A percentile compares a stretch with the other conserved stretches of the same genome.
phyloP scores from a whole-genome alignment of 2,888 invertebrate species.

The Euzophera pinguis region DNA sequence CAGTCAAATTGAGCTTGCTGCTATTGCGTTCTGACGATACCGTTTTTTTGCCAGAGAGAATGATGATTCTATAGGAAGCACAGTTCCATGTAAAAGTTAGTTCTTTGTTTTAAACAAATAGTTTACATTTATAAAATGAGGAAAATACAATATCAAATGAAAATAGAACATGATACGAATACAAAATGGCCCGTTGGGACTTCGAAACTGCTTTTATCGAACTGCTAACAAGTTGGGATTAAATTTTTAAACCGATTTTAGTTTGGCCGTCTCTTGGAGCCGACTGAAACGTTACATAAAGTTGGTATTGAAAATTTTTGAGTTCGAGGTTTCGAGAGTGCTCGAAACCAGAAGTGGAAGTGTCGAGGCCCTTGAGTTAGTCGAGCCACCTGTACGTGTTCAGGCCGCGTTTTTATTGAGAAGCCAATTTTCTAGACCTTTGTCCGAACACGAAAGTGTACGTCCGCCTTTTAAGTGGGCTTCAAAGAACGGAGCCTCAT shows the following conservation, averaged over 20 bases:
- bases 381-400: constrained; percentile 21
- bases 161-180: constrained; percentile 1
- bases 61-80: no score
- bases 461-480: constrained; percentile 14
- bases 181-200: constrained; percentile 9
- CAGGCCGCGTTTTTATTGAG: constrained; percentile 16
- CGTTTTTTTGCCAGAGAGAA: no score
- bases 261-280: constrained; percentile 1
- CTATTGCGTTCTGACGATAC: no score
- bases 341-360: constrained; percentile 3
- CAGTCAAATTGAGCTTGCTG: no score
- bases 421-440: constrained; percentile 19
- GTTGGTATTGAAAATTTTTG: constrained; percentile 6
- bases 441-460: constrained; percentile 16
- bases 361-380: constrained; percentile 16
- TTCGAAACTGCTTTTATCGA: constrained; percentile 20
- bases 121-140: neutral
- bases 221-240: constrained; percentile 18
- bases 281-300: constrained; percentile 11
- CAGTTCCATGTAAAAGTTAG: no score
- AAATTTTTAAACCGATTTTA: constrained; percentile 18
- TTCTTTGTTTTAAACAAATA: neutral
- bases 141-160: neutral
- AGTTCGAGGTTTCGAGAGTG: neutral
- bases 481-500: constrained; percentile 15